A percentile compares a stretch with the other conserved stretches of the same genome.
Evolutionary conservation across 2,888 invertebrate species (phyloP).

Genomic region (Drosophila anceps): DNA sequence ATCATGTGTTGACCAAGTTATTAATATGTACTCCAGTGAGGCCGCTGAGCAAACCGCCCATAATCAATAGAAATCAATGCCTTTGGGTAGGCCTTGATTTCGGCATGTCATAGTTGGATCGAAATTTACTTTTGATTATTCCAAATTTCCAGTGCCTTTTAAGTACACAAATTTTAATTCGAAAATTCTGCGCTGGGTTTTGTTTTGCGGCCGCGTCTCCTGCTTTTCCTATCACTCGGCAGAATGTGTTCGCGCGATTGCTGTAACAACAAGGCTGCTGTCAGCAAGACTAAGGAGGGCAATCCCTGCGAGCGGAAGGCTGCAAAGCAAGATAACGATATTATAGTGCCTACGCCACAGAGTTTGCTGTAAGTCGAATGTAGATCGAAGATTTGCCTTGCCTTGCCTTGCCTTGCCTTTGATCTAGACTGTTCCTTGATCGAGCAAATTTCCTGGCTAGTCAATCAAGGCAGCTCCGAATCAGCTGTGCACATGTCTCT

Average conservation of each 20-base stretch:
- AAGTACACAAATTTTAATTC: background rate
- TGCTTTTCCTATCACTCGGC: background rate
- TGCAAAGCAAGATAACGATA: conserved; percentile 14
- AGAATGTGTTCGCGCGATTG: conserved; percentile 73
- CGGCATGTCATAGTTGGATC: background rate
- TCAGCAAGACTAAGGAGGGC: conserved; percentile 29
- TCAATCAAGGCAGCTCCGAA: no score
- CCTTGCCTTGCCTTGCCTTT: background rate
- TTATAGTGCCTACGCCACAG: conserved; percentile 67
- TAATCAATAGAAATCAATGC: conserved; percentile 19
- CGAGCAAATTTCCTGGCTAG: no score
- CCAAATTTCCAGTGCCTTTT: background rate
- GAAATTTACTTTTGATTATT: background rate
- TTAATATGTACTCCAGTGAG: background rate
- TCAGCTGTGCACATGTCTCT: conserved; percentile 1
- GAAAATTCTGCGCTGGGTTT: background rate
- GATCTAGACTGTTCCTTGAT: background rate
- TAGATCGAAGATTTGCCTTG: no score
- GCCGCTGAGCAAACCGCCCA: background rate
- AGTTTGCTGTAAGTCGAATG: conserved; percentile 67
- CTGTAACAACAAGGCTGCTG: conserved; percentile 48
- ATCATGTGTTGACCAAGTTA: conserved; percentile 1
- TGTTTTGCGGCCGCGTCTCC: background rate
- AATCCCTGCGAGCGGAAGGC: conserved; percentile 55
- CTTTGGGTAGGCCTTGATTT: conserved; percentile 30